Evolutionary conservation across 1,140 invertebrate genomes (phyloP), one percentile per base, ranked within the genome.

Genomic region (Sitophilus oryzae): DNA sequence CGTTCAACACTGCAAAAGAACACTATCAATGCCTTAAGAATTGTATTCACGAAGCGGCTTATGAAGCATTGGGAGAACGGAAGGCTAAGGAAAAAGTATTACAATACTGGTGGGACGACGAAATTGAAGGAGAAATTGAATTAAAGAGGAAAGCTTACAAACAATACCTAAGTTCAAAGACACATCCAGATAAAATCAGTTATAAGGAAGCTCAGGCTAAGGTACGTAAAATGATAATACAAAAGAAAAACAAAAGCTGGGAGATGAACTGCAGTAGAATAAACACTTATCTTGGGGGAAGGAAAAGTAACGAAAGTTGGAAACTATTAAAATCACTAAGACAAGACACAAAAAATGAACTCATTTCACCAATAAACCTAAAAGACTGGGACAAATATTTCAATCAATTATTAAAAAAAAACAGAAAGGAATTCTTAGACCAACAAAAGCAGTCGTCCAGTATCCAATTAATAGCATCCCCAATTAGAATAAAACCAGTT

Each of bases 281-380:
- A 3, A 37, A 37, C 16, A 37, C 11, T 3, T 4, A 37, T 37
- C 3, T 37, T 4, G 35, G 35, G 16, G 37, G 37, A 6, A 5
- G 37, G 16, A 40, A 14, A 40, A 40, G 37, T 40, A 40, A 9
- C 37, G 37, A 40, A 16, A 40, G 37, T 40, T 40, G 37, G 37
- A 40, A 40, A 15, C 14, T 40, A 40, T 5, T 6, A 40, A 40
- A 40, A 14, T 11, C 9, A n/a, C 9, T n/a, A n/a, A n/a, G 9
- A 40, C 37, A 5, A 40, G 37, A 40, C 4, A n/a, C n/a, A n/a
- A n/a, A n/a, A n/a, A n/a, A n/a, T n/a, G n/a, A n/a, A n/a, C n/a
- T n/a, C n/a, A n/a, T n/a, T n/a, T n/a, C n/a, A n/a, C n/a, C n/a
- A n/a, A n/a, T n/a, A n/a, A n/a, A n/a, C n/a, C n/a, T n/a, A n/a